Base-by-base conservation (phyloP, 2,113 vertebrate species). In the Pelmatolapia mariae region DNA sequence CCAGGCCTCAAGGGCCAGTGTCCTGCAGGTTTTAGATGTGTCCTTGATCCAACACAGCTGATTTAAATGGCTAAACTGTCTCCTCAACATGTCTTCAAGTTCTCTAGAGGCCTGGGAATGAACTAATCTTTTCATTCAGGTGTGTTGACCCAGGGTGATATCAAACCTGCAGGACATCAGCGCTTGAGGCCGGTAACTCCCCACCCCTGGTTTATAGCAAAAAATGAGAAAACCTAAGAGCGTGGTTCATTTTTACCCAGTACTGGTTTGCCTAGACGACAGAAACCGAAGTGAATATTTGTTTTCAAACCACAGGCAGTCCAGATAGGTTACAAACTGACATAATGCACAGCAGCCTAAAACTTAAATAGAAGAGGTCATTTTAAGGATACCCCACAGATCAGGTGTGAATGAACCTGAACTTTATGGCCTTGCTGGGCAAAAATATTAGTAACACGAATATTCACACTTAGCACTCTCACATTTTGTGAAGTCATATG, bases 61-160 rank as follows among this genome's bases (percentile, higher is more conserved):
- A 31, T 31, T 61, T 5, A 31, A 31, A 31, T 18, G 26, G 26
- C 57, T 8, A 61, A 6, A 31, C 10, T 18, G 3, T 15, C 26
- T 31, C 57, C 13, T 29, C 13, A 61, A 1, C 26, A 61, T 0
- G 15, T 61, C 15, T 10, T 4, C 15, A 31, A 0, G 8, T 6
- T 31, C 57, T 61, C 57, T 2, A 61, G 26, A 61, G 57, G 16
- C 8, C 57, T 61, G 57, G 15, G 26, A 61, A 31, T 1, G 8
- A 61, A 31, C 5, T 6, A 6, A 31, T 61, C 57, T 0, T 31
- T 10, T 6, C 3, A 29, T 57, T 57, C 13, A 29, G 24, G 56
- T 0, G 13, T 57, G 56, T 1, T 59, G 57, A 61, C 3, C 29
- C 29, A 61, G 29, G 29, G 29, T 10, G 57, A 61, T 0, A 10